Conservation (phyloP, 1,140 invertebrate species). For the Teleopsis dalmanni region DNA sequence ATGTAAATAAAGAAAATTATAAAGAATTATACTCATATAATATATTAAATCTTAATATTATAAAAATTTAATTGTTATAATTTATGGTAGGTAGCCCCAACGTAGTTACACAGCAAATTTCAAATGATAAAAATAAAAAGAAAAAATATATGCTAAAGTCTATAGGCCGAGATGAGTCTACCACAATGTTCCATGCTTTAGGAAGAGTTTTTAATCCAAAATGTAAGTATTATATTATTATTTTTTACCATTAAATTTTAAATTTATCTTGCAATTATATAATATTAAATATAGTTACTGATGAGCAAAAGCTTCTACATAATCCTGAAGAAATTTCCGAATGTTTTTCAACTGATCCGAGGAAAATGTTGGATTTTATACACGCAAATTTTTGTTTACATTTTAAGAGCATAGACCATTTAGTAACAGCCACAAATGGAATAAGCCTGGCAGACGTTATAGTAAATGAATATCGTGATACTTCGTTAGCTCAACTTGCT, state of each 20-base stretch:
- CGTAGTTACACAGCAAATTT: not conserved
- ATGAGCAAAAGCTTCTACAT: conserved; percentile 49
- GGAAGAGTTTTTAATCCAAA: conserved; percentile 72
- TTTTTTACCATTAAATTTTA: not conserved
- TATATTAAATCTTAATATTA: not conserved
- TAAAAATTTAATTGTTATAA: not conserved
- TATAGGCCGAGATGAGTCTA: conserved; percentile 56
- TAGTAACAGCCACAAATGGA: conserved; percentile 49
- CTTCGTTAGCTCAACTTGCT: conserved; percentile 47
- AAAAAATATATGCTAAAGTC: conserved; percentile 44
- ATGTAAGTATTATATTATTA: conserved; percentile 44
- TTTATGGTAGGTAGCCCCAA: not conserved
- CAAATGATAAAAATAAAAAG: conserved; percentile 27
- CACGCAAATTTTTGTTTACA: conserved; percentile 68
- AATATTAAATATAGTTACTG: conserved; percentile 11
- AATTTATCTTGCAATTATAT: not conserved
- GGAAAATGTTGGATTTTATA: conserved; percentile 57
- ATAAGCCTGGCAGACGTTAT: conserved; percentile 57
- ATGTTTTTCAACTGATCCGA: conserved; percentile 56
- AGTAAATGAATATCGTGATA: conserved; percentile 59
- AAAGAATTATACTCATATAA: not conserved
- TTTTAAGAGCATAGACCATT: conserved; percentile 54
- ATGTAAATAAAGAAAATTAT: not conserved
- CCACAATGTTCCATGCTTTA: conserved; percentile 63
- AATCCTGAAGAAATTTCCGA: conserved; percentile 57